Evolutionary conservation across 2,113 vertebrate genomes (phyloP), one percentile per base, ranked within the genome.

Genomic region (Clarias macrocephalus): DNA sequence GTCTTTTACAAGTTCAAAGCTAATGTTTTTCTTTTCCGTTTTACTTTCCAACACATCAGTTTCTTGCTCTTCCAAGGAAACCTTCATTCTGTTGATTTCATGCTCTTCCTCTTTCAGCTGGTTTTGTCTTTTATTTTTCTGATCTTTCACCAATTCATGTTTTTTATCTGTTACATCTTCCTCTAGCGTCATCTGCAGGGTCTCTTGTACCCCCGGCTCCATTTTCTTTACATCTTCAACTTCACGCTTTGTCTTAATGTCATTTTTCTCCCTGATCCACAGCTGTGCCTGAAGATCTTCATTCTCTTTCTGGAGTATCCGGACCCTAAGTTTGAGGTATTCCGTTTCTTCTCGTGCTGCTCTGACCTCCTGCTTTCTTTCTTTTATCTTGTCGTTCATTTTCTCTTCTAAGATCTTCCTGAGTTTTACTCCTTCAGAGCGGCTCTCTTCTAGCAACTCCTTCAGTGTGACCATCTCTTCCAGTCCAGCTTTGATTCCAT

Each of bases 371-470:
- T 93, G 90, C 42, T 90, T 86, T 88, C 86, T 88, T 66, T 84
- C 59, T 19, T 75, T 86, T 42, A 92, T 80, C 83, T 88, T 56
- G 89, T 93, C 92, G 62, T 93, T 83, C 82, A 90, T 90, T 85
- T 89, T 92, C 85, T 93, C 90, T 88, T 85, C 85, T 28, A 95
- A 85, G 1, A 90, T 28, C 4, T 72, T 89, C 85, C 84, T 91
- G 84, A 94, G 92, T 13, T 28, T 90, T 87, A 94, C 92, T 72
- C 90, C 94, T 56, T 95, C 93, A 1, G 70, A 10, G 21, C 93
- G 93, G 88, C 93, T 94, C 83, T 93, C 93, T 91, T 94, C 88
- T 80, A 95, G 90, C 37, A 94, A 90, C 28, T 88, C 82, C 25
- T 93, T 92, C 21, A 95, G 91, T 0, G 75, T 88, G 33, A 83